Evolutionary conservation across 2,797 vertebrate species (phyloP).

Genomic region (Lagorchestes hirsutus): DNA sequence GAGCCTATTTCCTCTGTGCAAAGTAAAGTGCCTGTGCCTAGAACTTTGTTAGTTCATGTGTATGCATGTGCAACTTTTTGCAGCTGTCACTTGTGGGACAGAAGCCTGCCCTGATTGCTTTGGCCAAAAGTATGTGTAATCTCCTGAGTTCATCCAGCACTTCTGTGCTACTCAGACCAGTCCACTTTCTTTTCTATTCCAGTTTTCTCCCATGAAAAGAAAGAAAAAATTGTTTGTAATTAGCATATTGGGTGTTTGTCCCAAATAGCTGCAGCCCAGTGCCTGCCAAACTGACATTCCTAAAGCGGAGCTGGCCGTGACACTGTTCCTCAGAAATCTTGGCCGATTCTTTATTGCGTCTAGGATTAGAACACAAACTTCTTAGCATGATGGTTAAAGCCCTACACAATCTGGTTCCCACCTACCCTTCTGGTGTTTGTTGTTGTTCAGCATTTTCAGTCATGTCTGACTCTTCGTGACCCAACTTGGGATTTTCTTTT

Average conservation of each 20-base stretch:
- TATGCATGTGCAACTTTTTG: neutral
- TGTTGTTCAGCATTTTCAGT: neutral
- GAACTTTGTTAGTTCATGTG: neutral
- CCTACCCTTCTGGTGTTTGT: neutral
- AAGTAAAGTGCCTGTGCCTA: neutral
- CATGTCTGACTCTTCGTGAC: neutral
- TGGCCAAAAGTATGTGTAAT: neutral
- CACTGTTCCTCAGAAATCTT: neutral
- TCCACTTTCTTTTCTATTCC: neutral
- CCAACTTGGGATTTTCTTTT: neutral
- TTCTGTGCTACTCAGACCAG: neutral
- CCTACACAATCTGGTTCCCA: neutral
- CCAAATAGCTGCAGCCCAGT: neutral
- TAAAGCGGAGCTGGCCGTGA: neutral
- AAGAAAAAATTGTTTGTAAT: neutral
- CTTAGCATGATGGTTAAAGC: neutral
- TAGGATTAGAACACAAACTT: neutral
- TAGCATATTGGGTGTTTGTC: neutral
- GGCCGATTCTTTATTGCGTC: neutral
- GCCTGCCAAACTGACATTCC: neutral
- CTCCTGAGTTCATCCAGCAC: neutral
- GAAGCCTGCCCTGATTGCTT: neutral
- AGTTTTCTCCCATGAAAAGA: neutral
- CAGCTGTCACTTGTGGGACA: neutral
- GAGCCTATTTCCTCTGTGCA: neutral